Base-by-base conservation (phyloP, 2,113 vertebrate species). In the Dunckerocampus dactyliophorus region DNA sequence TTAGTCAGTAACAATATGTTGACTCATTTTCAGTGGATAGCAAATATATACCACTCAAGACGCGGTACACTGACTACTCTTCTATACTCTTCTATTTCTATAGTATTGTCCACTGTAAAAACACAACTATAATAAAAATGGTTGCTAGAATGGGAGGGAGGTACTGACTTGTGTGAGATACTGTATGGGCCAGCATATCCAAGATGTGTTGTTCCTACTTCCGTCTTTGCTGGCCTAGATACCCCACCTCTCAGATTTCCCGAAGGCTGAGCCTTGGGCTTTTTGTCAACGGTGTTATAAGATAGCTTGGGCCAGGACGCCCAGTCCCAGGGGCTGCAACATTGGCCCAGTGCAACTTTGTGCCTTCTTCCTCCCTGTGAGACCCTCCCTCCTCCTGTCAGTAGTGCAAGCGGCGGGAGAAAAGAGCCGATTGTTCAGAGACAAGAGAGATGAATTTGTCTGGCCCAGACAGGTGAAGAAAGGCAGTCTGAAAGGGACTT, bases 381-480 rank as follows among this genome's bases (percentile, higher is more conserved):
- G 64, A 77, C 57, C 69, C 65, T 72, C 76, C 80, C 74, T 80
- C 69, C 59, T 66, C 51, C 66, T 82, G 76, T 84, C 77, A 82
- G 70, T 71, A 76, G 80, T 53, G 82, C 69, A 80, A 64, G 63
- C 43, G 58, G 68, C 77, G 59, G 74, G 87, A 89, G 84, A 89
- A 91, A 85, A 81, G 67, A 75, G 67, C 59, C 63, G 64, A 85
- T 88, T 81, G 85, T 91, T 85, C 75, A 42, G 42, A 83, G 77
- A 87, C 84, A 87, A 88, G 86, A 81, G 82, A 84, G 76, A 76
- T 81, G 85, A 89, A 90, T 82, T 88, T 90, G 82, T 83, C 82
- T 74, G 80, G 69, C 76, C 78, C 81, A 80, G 79, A 85, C 79
- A 79, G 74, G 79, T 80, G 75, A 87, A 87, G 81, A 90, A 89